Conservation (phyloP, 1,140 invertebrate species). For the Micrasema longulum region DNA sequence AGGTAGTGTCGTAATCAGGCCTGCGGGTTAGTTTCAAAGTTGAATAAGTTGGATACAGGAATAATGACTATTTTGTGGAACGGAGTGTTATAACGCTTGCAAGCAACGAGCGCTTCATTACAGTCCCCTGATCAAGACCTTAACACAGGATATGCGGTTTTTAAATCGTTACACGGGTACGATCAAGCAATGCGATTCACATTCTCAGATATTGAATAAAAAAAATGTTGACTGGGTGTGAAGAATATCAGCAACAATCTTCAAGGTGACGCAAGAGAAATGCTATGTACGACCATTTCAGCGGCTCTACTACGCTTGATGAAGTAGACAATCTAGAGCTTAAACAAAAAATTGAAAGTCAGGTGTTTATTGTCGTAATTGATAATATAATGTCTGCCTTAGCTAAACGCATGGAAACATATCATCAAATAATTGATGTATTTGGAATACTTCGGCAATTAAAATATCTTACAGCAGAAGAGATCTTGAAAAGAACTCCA, state of each 20-base stretch:
- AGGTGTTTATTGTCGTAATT: not conserved
- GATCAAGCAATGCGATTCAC: conserved; percentile 48
- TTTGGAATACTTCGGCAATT: too few relatives aligned
- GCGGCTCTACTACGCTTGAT: not conserved
- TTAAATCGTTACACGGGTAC: conserved; percentile 51
- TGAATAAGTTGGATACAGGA: conserved; percentile 50
- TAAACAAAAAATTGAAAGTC: not conserved
- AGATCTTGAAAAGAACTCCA: not conserved
- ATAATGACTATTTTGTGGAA: conserved; percentile 45
- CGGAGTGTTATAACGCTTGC: conserved; percentile 37
- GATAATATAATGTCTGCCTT: not conserved
- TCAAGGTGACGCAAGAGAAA: not conserved
- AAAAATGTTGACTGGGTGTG: not conserved
- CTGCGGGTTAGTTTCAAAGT: conserved; percentile 43
- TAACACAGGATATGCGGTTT: conserved; percentile 48
- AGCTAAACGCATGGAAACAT: too few relatives aligned
- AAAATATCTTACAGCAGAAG: not conserved
- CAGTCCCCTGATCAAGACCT: conserved; percentile 45
- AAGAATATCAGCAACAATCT: not conserved
- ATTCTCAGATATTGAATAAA: conserved; percentile 33
- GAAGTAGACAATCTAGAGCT: not conserved
- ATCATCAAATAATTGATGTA: too few relatives aligned
- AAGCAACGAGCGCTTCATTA: conserved; percentile 44
- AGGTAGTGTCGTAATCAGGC: conserved; percentile 44
- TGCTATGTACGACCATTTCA: not conserved